A percentile compares a stretch with the other conserved stretches of the same genome.
phyloP scores from a whole-genome alignment of 1,140 invertebrate genomes.

The Eumeta japonica region DNA sequence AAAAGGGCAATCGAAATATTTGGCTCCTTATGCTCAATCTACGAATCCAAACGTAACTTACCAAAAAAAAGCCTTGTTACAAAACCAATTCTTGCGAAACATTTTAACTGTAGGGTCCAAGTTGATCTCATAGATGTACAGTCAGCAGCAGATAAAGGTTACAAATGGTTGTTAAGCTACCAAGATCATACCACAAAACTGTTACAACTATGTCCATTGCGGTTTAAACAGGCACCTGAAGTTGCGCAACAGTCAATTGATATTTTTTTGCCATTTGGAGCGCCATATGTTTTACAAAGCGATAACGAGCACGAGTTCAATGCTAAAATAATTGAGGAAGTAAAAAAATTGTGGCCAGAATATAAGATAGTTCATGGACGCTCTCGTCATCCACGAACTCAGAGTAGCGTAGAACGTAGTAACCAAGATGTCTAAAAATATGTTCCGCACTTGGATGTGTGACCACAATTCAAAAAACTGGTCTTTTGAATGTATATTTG shows the following conservation, averaged over 20 bases:
- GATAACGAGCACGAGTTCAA: constrained; percentile 35
- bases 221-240: constrained; percentile 23
- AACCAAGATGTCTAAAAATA: constrained; percentile 38
- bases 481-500: constrained; percentile 23
- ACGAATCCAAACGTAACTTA: constrained; percentile 16
- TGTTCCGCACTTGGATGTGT: constrained; percentile 28
- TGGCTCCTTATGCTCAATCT: constrained; percentile 12
- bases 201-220: constrained; percentile 20
- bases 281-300: constrained; percentile 27
- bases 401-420: constrained; percentile 18
- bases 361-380: constrained; percentile 30
- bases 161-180: constrained; percentile 47
- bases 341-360: constrained; percentile 30
- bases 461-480: constrained; percentile 28
- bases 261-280: constrained; percentile 30
- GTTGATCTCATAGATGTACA: constrained; percentile 53
- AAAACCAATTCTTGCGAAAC: constrained; percentile 26
- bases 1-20: constrained; percentile 14
- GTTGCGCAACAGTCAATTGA: constrained; percentile 17
- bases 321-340: constrained; percentile 22
- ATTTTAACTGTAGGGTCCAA: constrained; percentile 39
- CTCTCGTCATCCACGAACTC: constrained; percentile 11
- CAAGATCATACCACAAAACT: constrained; percentile 53
- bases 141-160: constrained; percentile 33
- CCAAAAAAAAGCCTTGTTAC: constrained; percentile 24